These are phyloP conservation scores for Chaetops frenatus DNA, from an alignment of 2,113 vertebrate species.

Conservation along the genomic window DNA sequence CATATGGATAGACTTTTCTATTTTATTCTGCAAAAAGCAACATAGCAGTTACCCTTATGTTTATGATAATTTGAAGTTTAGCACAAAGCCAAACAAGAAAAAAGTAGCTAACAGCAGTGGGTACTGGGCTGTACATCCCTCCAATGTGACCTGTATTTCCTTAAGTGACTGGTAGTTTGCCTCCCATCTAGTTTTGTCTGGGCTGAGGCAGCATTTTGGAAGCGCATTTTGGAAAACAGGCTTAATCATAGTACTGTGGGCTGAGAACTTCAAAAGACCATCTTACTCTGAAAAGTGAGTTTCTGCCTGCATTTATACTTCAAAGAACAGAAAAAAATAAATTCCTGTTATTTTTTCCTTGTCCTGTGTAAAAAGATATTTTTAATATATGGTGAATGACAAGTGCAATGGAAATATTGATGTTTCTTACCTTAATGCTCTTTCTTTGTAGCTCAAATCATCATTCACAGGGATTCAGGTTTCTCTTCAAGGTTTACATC, in stretches of 20 bases:
- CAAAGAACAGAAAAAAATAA: not conserved
- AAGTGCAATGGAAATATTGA: not conserved
- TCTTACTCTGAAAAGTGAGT: not conserved
- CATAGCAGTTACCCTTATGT: not conserved
- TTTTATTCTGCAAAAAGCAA: not conserved
- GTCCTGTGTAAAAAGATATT: not conserved
- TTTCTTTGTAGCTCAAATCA: not conserved
- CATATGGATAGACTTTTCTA: not conserved
- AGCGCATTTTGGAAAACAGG: not conserved
- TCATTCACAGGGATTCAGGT: rapidly evolving
- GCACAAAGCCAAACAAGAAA: not conserved
- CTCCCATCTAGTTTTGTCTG: not conserved
- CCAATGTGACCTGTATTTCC: not conserved
- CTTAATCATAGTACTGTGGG: not conserved
- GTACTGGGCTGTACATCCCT: not conserved
- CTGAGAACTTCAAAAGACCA: not conserved
- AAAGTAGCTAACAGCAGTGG: not conserved
- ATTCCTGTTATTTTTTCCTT: not conserved
- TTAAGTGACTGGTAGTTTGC: not conserved
- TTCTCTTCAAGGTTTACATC: not conserved
- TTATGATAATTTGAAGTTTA: not conserved
- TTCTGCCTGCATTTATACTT: not conserved
- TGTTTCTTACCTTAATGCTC: not conserved
- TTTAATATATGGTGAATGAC: not conserved
- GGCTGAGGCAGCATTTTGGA: not conserved